Conservation (phyloP, 2,797 vertebrate genomes). For the Dendrocincla fuliginosa region DNA sequence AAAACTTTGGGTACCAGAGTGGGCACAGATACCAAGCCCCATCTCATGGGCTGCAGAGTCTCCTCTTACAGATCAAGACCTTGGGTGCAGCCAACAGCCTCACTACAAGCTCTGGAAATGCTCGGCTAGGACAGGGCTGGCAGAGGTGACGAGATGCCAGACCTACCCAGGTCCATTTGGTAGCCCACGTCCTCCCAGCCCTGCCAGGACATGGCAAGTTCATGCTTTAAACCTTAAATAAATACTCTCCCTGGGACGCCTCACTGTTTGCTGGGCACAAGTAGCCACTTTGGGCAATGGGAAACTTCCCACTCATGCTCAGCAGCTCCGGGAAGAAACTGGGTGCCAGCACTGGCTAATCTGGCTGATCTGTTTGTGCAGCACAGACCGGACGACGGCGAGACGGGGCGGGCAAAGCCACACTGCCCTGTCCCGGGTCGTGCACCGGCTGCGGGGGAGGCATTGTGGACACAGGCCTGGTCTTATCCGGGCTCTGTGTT, state of each 20-base stretch:
- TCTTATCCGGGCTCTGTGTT: background rate
- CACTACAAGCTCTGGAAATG: background rate
- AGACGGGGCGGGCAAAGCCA: background rate
- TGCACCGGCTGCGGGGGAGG: background rate
- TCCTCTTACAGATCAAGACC: background rate
- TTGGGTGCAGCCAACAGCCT: background rate
- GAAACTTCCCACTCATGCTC: rapidly evolving
- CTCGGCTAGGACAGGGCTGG: background rate
- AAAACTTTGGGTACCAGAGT: background rate
- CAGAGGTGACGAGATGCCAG: rapidly evolving
- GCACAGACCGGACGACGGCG: rapidly evolving
- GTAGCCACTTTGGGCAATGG: rapidly evolving
- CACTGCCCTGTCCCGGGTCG: background rate
- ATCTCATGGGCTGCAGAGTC: background rate
- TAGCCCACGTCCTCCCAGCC: background rate
- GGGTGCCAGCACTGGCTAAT: background rate
- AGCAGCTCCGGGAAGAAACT: background rate
- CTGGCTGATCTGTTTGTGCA: background rate
- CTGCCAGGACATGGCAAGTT: rapidly evolving
- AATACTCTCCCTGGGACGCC: rapidly evolving
- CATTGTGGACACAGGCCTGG: background rate
- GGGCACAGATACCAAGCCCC: background rate
- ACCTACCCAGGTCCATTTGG: rapidly evolving
- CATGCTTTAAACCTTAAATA: background rate
- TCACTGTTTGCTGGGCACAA: background rate